These are phyloP conservation scores for Cybosia mesomella DNA, from an alignment of 2,888 invertebrate genomes.

Conservation along the genomic window DNA sequence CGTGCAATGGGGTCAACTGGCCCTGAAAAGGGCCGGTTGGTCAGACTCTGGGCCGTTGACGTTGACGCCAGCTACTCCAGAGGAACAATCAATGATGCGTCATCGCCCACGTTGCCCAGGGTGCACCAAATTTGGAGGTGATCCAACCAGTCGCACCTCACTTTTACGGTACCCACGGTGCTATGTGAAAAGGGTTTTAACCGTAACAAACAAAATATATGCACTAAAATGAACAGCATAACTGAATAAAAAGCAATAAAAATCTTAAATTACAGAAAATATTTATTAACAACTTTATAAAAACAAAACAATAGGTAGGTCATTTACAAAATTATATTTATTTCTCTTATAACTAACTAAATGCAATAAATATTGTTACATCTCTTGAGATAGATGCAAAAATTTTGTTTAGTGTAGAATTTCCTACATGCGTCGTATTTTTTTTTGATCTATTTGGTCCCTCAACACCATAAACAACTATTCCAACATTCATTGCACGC, in stretches of 20 bases:
- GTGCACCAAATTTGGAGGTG: no score
- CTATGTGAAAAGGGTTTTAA: no score
- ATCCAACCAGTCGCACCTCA: no score
- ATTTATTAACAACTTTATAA: neutral
- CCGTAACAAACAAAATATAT: neutral
- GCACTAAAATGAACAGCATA: neutral
- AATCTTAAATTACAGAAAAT: neutral
- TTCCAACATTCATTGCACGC: neutral
- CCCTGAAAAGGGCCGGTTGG: no score
- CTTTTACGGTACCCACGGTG: no score
- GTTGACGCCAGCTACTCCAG: no score
- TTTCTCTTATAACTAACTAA: neutral
- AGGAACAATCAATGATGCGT: no score
- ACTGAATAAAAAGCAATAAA: no score
- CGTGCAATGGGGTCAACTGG: no score
- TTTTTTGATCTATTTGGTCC: neutral
- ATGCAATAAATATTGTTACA: neutral
- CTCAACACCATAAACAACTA: neutral
- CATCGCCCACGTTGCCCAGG: no score
- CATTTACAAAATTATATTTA: neutral
- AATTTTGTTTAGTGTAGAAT: neutral
- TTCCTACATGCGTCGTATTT: neutral
- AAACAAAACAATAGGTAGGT: neutral
- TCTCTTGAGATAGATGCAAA: neutral
- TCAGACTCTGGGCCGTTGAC: no score